Conservation (phyloP, 2,797 vertebrate genomes). For the Menidia menidia region DNA sequence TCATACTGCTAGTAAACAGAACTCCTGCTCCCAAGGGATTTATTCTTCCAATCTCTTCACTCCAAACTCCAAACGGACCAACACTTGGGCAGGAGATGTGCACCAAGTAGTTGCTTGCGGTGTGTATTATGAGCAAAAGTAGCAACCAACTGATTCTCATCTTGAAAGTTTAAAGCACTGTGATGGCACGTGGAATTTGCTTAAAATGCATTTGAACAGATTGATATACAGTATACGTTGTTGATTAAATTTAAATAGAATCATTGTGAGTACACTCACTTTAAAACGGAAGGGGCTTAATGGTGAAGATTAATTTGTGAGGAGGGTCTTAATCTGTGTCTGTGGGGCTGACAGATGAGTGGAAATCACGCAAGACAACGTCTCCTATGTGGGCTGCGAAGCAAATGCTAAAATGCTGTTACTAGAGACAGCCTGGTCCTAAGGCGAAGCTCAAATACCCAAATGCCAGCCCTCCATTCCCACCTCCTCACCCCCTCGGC, state of each 20-base stretch:
- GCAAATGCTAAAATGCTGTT: constrained; percentile 72
- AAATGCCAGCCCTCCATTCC: constrained; percentile 66
- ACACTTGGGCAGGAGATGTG: too few species aligned
- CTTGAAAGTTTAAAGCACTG: background rate
- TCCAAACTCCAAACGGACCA: too few species aligned
- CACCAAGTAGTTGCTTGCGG: too few species aligned
- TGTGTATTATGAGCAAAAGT: too few species aligned
- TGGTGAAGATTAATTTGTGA: constrained; percentile 53
- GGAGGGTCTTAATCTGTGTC: constrained; percentile 60
- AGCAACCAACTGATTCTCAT: background rate
- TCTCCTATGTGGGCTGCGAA: constrained; percentile 63
- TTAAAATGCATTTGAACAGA: background rate
- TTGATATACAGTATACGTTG: background rate
- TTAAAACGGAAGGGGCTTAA: constrained; percentile 53
- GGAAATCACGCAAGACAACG: constrained; percentile 32
- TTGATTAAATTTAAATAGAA: constrained; percentile 24
- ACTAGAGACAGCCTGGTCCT: constrained; percentile 69
- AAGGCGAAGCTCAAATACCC: constrained; percentile 72
- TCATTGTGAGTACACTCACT: constrained; percentile 13
- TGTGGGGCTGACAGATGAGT: constrained; percentile 56
- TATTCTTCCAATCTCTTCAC: too few species aligned
- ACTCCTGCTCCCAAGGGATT: too few species aligned
- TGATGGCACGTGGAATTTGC: background rate
- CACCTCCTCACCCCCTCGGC: constrained; percentile 64
- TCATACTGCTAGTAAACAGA: background rate